These are phyloP conservation scores for Papilio aristodemus DNA, from an alignment of 1,140 invertebrate genomes.

Conservation along the genomic window DNA sequence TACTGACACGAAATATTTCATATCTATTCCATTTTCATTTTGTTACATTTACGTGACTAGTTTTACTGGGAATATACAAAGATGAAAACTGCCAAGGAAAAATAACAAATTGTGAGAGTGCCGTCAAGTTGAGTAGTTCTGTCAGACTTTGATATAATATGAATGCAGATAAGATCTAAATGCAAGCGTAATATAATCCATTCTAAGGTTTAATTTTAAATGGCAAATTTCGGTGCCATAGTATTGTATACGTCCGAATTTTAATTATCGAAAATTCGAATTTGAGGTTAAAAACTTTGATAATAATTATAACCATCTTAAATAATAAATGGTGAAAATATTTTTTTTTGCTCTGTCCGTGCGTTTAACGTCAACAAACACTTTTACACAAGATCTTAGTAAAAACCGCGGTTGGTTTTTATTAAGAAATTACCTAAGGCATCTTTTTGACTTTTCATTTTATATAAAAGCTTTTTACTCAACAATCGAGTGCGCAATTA, in stretches of 20 bases:
- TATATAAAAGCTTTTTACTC: constrained; percentile 12
- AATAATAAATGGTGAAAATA: neutral
- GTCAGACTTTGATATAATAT: constrained; percentile 4
- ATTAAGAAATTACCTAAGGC: no score
- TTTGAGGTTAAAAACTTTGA: neutral
- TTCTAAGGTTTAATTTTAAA: neutral
- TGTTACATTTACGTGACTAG: constrained; percentile 4
- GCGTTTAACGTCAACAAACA: no score
- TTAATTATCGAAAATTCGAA: neutral
- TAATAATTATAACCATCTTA: neutral
- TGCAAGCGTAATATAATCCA: neutral
- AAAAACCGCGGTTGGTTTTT: no score
- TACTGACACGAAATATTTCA: neutral
- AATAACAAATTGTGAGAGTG: constrained; percentile 3
- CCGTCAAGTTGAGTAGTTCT: neutral
- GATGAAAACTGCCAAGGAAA: constrained; percentile 2
- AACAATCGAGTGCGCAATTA: constrained; percentile 16
- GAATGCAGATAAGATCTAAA: neutral
- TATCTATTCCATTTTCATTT: neutral
- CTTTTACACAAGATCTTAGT: no score
- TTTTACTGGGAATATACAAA: neutral
- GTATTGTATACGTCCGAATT: no score
- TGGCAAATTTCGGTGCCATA: neutral
- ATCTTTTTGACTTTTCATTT: neutral
- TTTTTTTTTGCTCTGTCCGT: neutral